Evolutionary conservation across 2,113 vertebrate species (phyloP).

Genomic region (Psephotus haematonotus): DNA sequence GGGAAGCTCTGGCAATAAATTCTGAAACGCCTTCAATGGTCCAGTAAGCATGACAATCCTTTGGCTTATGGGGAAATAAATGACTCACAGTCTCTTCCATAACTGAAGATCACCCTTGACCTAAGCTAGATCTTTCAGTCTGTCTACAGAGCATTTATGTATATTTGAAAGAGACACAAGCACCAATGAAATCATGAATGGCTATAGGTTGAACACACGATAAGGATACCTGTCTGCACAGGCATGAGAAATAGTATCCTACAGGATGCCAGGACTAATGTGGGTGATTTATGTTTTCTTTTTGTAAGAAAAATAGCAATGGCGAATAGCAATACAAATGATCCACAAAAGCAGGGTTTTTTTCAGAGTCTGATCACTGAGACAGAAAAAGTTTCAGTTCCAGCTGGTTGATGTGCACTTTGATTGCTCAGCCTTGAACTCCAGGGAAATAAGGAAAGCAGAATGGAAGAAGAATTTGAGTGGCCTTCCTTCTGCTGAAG

Average conservation of each 20-base stretch:
- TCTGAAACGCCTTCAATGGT: not conserved
- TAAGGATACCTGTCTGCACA: not conserved
- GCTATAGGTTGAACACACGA: not conserved
- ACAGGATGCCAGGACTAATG: not conserved
- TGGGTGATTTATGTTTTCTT: not conserved
- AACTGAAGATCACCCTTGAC: conserved; percentile 1
- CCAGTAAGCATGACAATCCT: not conserved
- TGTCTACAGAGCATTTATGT: not conserved
- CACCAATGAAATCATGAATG: not conserved
- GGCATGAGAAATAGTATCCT: not conserved
- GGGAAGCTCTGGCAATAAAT: conserved; percentile 8
- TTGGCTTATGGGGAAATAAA: not conserved
- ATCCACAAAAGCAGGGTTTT: not conserved
- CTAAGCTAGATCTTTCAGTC: not conserved
- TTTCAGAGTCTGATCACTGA: not conserved
- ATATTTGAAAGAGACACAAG: not conserved
- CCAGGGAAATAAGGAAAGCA: conserved; percentile 47
- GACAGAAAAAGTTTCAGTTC: conserved; percentile 31
- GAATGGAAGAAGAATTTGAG: conserved; percentile 29
- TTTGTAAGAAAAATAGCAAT: conserved; percentile 6
- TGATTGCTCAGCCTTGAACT: conserved; percentile 47
- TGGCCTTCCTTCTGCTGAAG: not conserved
- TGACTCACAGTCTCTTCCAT: not conserved
- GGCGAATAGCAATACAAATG: not conserved
- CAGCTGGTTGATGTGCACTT: conserved; percentile 3